Conservation (phyloP, 2,113 vertebrate species). For the Pelecanus crispus region DNA sequence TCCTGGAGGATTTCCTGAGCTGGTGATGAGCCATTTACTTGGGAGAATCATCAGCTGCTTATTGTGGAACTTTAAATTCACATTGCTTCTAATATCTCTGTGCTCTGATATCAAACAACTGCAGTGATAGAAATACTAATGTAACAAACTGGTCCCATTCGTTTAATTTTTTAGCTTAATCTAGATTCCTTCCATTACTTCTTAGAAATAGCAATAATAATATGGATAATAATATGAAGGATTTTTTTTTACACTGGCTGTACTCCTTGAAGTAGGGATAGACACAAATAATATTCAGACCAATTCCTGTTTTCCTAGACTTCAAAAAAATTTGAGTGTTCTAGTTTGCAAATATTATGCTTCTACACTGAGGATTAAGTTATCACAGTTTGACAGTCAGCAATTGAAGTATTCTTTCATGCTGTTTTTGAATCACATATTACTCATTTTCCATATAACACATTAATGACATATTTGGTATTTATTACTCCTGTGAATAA, state of each 20-base stretch:
- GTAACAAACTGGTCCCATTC: background rate
- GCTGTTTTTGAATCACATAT: background rate
- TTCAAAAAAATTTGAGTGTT: background rate
- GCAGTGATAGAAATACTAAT: background rate
- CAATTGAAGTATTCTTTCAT: conserved; percentile 16
- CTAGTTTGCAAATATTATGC: conserved; percentile 25
- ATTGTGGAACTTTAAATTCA: background rate
- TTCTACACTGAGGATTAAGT: background rate
- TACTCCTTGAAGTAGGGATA: background rate
- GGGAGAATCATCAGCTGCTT: background rate
- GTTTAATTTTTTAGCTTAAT: background rate
- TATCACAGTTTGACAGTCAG: conserved; percentile 8
- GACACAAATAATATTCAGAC: background rate
- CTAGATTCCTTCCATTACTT: background rate
- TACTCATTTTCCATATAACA: background rate
- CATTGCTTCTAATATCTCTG: background rate
- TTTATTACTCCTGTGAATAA: background rate
- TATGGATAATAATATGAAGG: background rate
- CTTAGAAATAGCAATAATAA: background rate
- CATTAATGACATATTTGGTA: conserved; percentile 29
- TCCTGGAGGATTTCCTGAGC: background rate
- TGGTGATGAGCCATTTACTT: background rate
- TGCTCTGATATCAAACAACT: background rate
- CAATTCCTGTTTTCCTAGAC: conserved; percentile 30
- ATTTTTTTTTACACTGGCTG: background rate